These are phyloP conservation scores for Pseudomugil gertrudae DNA, from an alignment of 2,797 vertebrate species.

Conservation along the genomic window DNA sequence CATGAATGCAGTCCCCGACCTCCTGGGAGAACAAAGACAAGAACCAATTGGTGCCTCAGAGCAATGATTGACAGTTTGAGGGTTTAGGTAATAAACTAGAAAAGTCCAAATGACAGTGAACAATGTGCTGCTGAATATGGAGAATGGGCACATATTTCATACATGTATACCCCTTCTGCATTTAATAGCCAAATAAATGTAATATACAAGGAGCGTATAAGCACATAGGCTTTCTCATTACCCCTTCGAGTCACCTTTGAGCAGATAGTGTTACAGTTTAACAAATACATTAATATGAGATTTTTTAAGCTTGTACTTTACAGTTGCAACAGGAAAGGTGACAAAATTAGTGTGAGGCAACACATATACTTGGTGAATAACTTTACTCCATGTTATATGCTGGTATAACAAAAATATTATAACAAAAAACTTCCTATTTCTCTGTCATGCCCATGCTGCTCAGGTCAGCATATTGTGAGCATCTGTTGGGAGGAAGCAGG, in stretches of 20 bases:
- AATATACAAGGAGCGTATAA: conserved; percentile 17
- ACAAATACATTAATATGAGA: conserved; percentile 58
- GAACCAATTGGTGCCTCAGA: conserved; percentile 39
- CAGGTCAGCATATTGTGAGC: conserved; percentile 29
- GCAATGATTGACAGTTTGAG: conserved; percentile 25
- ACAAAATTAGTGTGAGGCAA: background rate
- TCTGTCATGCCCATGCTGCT: conserved; percentile 17
- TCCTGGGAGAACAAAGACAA: conserved; percentile 7
- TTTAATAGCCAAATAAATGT: conserved; percentile 35
- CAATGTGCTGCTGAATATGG: conserved; percentile 38
- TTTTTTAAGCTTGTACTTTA: conserved; percentile 10
- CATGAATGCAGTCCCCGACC: background rate
- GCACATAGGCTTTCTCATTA: conserved; percentile 5
- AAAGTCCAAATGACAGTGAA: conserved; percentile 49
- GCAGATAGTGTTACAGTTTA: conserved; percentile 34
- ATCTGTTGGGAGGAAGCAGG: conserved; percentile 38
- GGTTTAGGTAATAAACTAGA: conserved; percentile 29
- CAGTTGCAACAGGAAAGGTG: conserved; percentile 15
- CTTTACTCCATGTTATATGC: background rate
- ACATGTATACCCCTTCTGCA: conserved; percentile 16
- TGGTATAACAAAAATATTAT: no score
- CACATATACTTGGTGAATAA: background rate
- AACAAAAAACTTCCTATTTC: conserved; percentile 17
- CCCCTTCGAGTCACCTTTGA: conserved; percentile 18
- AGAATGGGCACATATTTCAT: conserved; percentile 45